These are phyloP conservation scores for Rhagonycha lutea DNA, from an alignment of 2,888 invertebrate species.

Conservation along the genomic window DNA sequence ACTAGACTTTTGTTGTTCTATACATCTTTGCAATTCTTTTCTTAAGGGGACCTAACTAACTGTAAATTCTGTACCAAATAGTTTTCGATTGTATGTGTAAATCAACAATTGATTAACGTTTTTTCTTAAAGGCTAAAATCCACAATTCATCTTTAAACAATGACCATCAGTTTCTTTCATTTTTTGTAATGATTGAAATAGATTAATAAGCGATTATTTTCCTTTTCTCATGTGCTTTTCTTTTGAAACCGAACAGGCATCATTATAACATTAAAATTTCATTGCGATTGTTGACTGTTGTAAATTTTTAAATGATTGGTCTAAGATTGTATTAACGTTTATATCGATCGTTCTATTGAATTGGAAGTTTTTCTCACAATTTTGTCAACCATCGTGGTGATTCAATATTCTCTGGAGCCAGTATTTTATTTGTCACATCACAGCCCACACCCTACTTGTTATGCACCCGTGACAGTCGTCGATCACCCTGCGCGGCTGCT, in stretches of 20 bases:
- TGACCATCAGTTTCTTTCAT: not conserved
- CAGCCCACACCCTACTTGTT: slow-evolving; percentile 40
- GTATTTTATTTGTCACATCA: slow-evolving; percentile 41
- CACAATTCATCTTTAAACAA: not conserved
- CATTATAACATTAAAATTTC: not conserved
- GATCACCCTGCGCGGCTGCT: slow-evolving; percentile 39
- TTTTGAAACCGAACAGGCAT: not conserved
- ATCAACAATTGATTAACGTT: not conserved
- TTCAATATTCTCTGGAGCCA: slow-evolving; percentile 18
- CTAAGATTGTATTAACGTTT: not conserved
- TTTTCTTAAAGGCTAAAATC: not conserved
- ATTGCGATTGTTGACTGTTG: not conserved
- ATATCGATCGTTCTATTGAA: not conserved
- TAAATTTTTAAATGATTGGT: not conserved
- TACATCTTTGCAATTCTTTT: slow-evolving; percentile 2
- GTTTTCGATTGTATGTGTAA: not conserved
- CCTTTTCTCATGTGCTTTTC: not conserved
- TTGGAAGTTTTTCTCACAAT: not conserved
- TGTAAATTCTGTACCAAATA: not conserved
- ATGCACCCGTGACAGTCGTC: slow-evolving; percentile 43
- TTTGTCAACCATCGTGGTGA: not conserved
- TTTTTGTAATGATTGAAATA: not conserved
- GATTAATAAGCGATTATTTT: not conserved
- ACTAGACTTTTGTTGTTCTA: slow-evolving; percentile 3
- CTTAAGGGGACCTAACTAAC: not conserved